These are phyloP conservation scores for Syrista parreyssii DNA, from an alignment of 2,888 invertebrate genomes.

Conservation along the genomic window DNA sequence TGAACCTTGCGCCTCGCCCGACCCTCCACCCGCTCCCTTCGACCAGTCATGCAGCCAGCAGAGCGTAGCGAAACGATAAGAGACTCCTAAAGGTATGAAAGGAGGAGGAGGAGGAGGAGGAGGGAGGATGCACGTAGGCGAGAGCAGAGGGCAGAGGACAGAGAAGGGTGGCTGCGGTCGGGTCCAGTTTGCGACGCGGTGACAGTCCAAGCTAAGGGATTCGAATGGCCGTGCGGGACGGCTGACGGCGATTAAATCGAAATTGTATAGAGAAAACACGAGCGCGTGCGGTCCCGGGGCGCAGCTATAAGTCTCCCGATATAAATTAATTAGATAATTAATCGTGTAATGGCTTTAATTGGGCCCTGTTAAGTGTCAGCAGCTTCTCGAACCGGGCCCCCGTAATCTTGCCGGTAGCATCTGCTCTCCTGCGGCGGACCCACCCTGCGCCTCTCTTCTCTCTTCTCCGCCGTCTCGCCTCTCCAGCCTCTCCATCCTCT, in stretches of 20 bases:
- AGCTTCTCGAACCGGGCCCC: slow-evolving; percentile 8
- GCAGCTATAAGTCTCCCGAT: slow-evolving; percentile 16
- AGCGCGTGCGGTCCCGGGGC: not conserved
- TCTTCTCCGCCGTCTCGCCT: not conserved
- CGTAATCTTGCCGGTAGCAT: slow-evolving; percentile 46
- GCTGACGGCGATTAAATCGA: slow-evolving; percentile 2
- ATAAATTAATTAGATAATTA: slow-evolving; percentile 67
- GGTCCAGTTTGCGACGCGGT: too few species aligned
- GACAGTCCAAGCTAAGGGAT: too few species aligned
- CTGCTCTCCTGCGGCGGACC: slow-evolving; percentile 25
- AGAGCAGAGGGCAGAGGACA: too few species aligned
- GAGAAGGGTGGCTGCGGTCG: too few species aligned
- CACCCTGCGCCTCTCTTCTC: slow-evolving; percentile 24
- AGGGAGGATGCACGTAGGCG: not conserved
- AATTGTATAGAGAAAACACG: not conserved
- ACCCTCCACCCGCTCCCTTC: not conserved
- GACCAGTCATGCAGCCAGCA: not conserved
- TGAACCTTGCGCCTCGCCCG: too few species aligned
- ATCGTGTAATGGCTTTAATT: slow-evolving; percentile 65
- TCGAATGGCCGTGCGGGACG: too few species aligned
- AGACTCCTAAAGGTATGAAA: not conserved
- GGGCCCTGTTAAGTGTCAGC: slow-evolving; percentile 65
- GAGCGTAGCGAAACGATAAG: not conserved
- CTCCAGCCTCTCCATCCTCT: not conserved
- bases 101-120: too few species aligned